These are phyloP conservation scores for Melitaea athalia DNA, from an alignment of 2,888 invertebrate species.

Conservation along the genomic window DNA sequence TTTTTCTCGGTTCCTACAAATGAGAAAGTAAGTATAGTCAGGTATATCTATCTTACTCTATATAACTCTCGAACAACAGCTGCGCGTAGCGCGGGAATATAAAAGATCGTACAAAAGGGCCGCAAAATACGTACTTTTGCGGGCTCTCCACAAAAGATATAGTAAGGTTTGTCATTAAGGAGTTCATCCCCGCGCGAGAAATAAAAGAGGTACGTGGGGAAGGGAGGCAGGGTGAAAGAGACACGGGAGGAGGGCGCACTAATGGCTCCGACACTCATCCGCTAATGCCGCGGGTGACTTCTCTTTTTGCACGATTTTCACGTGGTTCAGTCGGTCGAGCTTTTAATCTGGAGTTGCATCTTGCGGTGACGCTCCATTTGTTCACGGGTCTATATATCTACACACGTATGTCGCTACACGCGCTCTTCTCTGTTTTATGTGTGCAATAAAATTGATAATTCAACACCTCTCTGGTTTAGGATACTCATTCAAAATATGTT, in stretches of 20 bases:
- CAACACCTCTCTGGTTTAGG: neutral
- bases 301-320: conserved; percentile 81
- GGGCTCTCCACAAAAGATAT: conserved; percentile 82
- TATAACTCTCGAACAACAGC: conserved; percentile 41
- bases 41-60: conserved; percentile 1
- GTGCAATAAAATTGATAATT: neutral
- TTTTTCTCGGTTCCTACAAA: conserved; percentile 21
- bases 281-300: conserved; percentile 82
- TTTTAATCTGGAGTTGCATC: conserved; percentile 80
- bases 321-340: conserved; percentile 80
- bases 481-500: neutral
- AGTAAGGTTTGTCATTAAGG: conserved; percentile 83
- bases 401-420: neutral
- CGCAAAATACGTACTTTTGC: conserved; percentile 82
- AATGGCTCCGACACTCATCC: conserved; percentile 83
- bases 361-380: conserved; percentile 72
- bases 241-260: conserved; percentile 62
- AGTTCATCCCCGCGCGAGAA: conserved; percentile 83
- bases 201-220: conserved; percentile 79
- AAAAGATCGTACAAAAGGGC: conserved; percentile 78
- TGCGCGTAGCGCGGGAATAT: conserved; percentile 68
- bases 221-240: conserved; percentile 46
- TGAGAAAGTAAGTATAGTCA: neutral
- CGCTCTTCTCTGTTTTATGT: neutral
- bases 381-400: conserved; percentile 43